Conservation (phyloP, 2,113 vertebrate species). For the Chaetops frenatus region DNA sequence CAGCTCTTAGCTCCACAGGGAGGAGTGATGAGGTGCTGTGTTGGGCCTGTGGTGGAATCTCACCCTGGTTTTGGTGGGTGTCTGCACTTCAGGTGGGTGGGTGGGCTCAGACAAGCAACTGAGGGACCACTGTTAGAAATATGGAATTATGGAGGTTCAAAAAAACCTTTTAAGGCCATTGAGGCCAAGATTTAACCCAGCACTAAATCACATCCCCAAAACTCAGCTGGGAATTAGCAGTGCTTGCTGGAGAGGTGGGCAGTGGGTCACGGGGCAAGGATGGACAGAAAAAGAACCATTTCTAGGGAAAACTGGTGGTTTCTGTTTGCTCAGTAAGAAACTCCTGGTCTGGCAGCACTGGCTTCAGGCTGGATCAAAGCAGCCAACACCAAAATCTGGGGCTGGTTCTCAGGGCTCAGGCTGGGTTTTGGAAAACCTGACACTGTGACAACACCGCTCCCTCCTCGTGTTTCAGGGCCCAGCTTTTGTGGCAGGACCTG, state of each 20-base stretch:
- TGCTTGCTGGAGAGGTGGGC: neutral
- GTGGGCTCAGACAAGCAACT: neutral
- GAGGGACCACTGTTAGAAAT: neutral
- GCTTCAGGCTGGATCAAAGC: rapidly evolving
- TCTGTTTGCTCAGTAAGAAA: neutral
- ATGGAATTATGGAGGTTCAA: neutral
- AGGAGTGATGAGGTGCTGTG: neutral
- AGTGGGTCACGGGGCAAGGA: neutral
- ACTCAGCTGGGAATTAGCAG: neutral
- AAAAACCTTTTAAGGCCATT: neutral
- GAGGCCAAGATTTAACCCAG: too few species aligned
- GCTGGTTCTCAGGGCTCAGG: neutral
- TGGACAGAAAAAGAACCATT: neutral
- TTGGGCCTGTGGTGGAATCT: neutral
- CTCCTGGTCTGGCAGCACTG: neutral
- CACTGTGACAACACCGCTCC: neutral
- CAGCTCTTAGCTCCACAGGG: neutral
- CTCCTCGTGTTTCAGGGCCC: neutral
- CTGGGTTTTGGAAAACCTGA: neutral
- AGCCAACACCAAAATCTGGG: neutral
- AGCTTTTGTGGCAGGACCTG: neutral
- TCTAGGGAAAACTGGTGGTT: neutral
- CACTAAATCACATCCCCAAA: neutral
- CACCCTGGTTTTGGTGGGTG: neutral
- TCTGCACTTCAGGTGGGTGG: neutral